Conservation (phyloP, 2,888 invertebrate species). For the Brachyptera risi region DNA sequence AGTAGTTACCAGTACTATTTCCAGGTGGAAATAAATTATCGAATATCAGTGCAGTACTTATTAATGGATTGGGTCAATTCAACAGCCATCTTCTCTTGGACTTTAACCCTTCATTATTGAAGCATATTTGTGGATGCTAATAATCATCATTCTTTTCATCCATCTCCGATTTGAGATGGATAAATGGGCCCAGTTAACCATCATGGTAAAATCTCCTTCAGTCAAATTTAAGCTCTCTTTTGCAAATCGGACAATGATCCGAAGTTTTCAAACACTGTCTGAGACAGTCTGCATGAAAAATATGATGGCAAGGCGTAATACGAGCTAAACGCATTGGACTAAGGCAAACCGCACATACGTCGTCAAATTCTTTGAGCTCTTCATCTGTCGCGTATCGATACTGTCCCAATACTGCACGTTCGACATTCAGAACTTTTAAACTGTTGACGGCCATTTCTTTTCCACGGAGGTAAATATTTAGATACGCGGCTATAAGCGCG, state of each 20-base stretch:
- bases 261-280: conserved; percentile 66
- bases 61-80: too few relatives aligned
- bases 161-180: too few relatives aligned
- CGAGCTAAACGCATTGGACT: conserved; percentile 65
- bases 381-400: conserved; percentile 57
- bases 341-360: conserved; percentile 75
- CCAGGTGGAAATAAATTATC: too few relatives aligned
- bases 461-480: conserved; percentile 62
- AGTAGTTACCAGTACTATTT: too few relatives aligned
- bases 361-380: conserved; percentile 65
- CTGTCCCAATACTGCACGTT: conserved; percentile 53
- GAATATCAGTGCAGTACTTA: too few relatives aligned
- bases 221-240: conserved; percentile 58
- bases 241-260: conserved; percentile 71
- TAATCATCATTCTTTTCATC: too few relatives aligned
- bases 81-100: too few relatives aligned
- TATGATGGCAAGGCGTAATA: conserved; percentile 74
- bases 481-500: conserved; percentile 55
- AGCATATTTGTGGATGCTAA: too few relatives aligned
- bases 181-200: not conserved
- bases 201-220: conserved; percentile 38
- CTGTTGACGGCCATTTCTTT: conserved; percentile 59
- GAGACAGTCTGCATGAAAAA: conserved; percentile 74
- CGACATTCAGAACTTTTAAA: conserved; percentile 52
- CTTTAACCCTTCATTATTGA: too few relatives aligned